Base-by-base conservation (phyloP, 2,113 vertebrate species). In the Miniopterus natalensis region DNA sequence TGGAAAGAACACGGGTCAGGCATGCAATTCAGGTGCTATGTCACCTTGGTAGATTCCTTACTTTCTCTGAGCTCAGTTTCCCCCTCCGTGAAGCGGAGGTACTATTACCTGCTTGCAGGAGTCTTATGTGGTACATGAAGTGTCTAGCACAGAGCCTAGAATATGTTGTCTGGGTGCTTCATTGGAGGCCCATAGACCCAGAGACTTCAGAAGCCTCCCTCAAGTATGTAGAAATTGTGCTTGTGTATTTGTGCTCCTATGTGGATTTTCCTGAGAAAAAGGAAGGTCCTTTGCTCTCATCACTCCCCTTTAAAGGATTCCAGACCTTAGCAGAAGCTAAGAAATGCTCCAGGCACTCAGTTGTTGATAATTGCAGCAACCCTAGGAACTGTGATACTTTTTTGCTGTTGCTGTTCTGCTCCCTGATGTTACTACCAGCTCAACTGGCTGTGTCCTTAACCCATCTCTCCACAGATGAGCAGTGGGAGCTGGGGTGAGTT, bases 231-330 rank as follows among this genome's bases (percentile, higher is more conserved):
- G 49, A 45, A 66, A 36, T 51, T n/a, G 1, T 40, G 17, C 14
- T 84, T 51, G 27, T 73, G 27, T 59, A 49, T 86, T 53, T 80
- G 42, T 81, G 57, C 14, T 77, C 45, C 11, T 75, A 8, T 0
- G 20, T 75, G 84, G 49, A 20, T 57, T 83, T 61, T 90, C 47
- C 57, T 68, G 71, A 86, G 55, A 70, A 79, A 65, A 70, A 88
- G 29, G 73, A 70, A 88, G 29, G 25, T 75, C 40, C 40, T 83
- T 80, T 49, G 29, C 23, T 81, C 79, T 73, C 25, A 12, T 36
- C 5, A 40, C 10, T 47, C 9, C 83, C 45, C 13, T 53, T 90
- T 12, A 36, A 23, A 79, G 70, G 70, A 73, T 51, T 70, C 6
- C 27, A 57, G 75, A 45, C 53, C n/a, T 87, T 63, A 63, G 68